A percentile compares a stretch with the other conserved stretches of the same genome.
These are phyloP conservation scores for Leucania comma DNA, from an alignment of 2,888 invertebrate species.

Conservation along the genomic window DNA sequence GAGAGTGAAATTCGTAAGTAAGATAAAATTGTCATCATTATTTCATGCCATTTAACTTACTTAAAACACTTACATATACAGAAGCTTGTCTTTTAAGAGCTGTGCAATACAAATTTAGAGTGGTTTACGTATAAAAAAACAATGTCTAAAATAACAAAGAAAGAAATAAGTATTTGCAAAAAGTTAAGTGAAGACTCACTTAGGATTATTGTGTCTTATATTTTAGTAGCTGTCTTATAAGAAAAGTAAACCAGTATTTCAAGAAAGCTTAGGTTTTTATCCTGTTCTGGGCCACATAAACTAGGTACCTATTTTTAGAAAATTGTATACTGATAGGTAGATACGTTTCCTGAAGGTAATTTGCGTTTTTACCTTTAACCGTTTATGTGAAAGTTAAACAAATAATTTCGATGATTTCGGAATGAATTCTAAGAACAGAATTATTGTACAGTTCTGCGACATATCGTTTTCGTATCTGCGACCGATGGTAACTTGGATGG, in stretches of 20 bases:
- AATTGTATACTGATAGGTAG: neutral
- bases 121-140: neutral
- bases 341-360: no score
- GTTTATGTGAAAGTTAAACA: no score
- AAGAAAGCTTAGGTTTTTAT: neutral
- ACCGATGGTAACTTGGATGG: no score
- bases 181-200: constrained; percentile 1
- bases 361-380: no score
- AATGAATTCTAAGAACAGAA: no score
- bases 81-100: neutral
- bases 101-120: neutral
- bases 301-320: no score
- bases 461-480: no score
- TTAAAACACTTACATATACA: constrained; percentile 25
- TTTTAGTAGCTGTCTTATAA: neutral
- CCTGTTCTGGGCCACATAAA: neutral
- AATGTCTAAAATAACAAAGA: neutral
- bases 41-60: constrained; percentile 13
- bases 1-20: constrained; percentile 36
- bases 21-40: constrained; percentile 27
- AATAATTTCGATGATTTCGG: no score
- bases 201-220: neutral
- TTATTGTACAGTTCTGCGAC: no score
- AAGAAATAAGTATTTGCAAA: neutral
- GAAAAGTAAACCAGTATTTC: neutral